A percentile compares a stretch with the other conserved stretches of the same genome.
phyloP scores from a whole-genome alignment of 2,113 vertebrate species.

The Coryphaenoides rupestris region DNA sequence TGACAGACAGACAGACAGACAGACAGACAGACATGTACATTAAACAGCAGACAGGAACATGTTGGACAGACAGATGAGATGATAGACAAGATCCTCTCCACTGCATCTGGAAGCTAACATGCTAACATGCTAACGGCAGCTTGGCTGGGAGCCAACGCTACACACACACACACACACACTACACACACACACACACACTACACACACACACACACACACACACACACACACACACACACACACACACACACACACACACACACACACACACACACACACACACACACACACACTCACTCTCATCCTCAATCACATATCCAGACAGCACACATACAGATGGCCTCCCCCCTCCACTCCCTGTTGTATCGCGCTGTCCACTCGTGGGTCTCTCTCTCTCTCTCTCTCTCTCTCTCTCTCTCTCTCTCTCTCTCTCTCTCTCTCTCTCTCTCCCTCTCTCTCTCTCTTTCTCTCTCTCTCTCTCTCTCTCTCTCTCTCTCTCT shows the following conservation, averaged over 20 bases:
- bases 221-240: neutral
- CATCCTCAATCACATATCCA: conserved; percentile 71
- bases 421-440: too few species aligned
- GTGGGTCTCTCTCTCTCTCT: too few species aligned
- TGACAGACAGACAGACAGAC: neutral
- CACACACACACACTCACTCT: neutral
- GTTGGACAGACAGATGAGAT: too few species aligned
- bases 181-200: neutral
- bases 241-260: neutral
- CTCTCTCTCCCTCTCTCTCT: too few species aligned
- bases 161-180: conserved; percentile 47
- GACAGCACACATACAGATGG: conserved; percentile 72
- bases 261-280: neutral
- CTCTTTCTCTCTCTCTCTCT: too few species aligned
- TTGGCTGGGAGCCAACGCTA: too few species aligned
- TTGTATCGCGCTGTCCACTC: conserved; percentile 55
- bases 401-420: too few species aligned
- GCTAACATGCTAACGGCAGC: too few species aligned
- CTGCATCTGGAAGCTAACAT: conserved; percentile 95
- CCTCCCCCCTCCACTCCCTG: conserved; percentile 61
- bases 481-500: too few species aligned
- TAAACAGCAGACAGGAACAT: too few species aligned
- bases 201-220: neutral
- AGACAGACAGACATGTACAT: neutral
- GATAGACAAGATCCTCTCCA: conserved; percentile 91